Percentiles rank a stretch among this genome's conserved stretches.
phyloP scores from a whole-genome alignment of 2,797 vertebrate species.

The Lindbergichthys nudifrons region DNA sequence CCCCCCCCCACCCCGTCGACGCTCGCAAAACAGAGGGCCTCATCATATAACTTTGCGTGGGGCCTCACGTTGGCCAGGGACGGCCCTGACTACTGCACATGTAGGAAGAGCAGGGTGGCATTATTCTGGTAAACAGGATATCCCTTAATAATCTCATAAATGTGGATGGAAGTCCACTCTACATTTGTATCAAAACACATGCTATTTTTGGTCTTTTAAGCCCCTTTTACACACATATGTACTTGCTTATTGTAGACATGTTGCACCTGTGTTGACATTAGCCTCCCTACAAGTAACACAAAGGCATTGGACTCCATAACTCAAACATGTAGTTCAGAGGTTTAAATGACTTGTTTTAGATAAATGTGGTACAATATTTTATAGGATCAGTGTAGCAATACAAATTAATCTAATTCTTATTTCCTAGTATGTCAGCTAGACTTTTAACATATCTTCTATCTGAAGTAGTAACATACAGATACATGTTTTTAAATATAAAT shows the following conservation, averaged over 20 bases:
- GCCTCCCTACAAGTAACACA: not conserved
- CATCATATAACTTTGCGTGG: too few species aligned
- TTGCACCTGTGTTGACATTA: conserved; percentile 56
- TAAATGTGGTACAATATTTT: not conserved
- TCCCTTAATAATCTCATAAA: conserved; percentile 44
- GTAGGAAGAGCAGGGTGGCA: not conserved
- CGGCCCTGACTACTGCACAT: not conserved
- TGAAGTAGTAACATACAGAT: not conserved
- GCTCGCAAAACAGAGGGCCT: too few species aligned
- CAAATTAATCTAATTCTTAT: not conserved
- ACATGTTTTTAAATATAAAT: not conserved
- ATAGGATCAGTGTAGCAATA: not conserved
- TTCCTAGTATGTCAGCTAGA: not conserved
- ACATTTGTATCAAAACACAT: not conserved
- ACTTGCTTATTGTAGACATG: conserved; percentile 19
- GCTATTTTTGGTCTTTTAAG: conserved; percentile 14
- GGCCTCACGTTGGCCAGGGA: too few species aligned
- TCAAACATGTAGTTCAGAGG: conserved; percentile 6
- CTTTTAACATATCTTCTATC: not conserved
- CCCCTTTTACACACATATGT: conserved; percentile 29
- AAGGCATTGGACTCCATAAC: not conserved
- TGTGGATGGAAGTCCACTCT: conserved; percentile 34
- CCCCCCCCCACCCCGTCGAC: too few species aligned
- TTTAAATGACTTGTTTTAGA: conserved; percentile 6
- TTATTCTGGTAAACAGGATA: conserved; percentile 34